Evolutionary conservation across 2,113 vertebrate species (phyloP).

Genomic region (Sigmodon hispidus): DNA sequence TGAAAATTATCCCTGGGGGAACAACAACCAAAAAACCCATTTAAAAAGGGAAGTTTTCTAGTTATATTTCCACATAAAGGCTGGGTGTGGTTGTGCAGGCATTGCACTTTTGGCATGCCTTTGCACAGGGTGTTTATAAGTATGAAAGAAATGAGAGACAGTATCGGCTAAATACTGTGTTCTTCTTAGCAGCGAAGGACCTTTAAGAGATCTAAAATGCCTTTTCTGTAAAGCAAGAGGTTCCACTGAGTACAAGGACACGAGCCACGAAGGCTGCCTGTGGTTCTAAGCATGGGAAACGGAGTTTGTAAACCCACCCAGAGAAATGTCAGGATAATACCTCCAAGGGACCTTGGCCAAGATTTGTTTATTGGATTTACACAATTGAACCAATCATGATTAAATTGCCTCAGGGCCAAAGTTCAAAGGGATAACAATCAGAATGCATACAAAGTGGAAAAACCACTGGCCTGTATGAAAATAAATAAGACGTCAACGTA

Average conservation of each 20-base stretch:
- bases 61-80: background rate
- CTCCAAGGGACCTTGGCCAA: constrained; percentile 52
- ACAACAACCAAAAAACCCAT: background rate
- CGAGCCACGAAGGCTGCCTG: constrained; percentile 31
- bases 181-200: constrained; percentile 54
- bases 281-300: constrained; percentile 10
- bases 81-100: background rate
- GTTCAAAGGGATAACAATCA: constrained; percentile 78
- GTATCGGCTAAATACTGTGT: constrained; percentile 37
- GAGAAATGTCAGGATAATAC: constrained; percentile 67
- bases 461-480: constrained; percentile 74
- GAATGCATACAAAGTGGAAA: constrained; percentile 55
- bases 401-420: constrained; percentile 75
- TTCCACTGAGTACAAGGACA: constrained; percentile 54
- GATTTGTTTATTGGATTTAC: constrained; percentile 81
- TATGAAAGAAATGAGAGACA: constrained; percentile 67
- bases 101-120: background rate
- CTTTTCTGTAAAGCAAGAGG: constrained; percentile 57
- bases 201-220: constrained; percentile 49
- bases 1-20: constrained; percentile 22
- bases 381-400: constrained; percentile 80
- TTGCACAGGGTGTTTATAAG: constrained; percentile 36
- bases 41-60: background rate
- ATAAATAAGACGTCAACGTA: constrained; percentile 73
- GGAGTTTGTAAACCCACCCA: constrained; percentile 69